Conservation (phyloP, 2,888 invertebrate species). For the Imbricaverruca yamaguchii region DNA sequence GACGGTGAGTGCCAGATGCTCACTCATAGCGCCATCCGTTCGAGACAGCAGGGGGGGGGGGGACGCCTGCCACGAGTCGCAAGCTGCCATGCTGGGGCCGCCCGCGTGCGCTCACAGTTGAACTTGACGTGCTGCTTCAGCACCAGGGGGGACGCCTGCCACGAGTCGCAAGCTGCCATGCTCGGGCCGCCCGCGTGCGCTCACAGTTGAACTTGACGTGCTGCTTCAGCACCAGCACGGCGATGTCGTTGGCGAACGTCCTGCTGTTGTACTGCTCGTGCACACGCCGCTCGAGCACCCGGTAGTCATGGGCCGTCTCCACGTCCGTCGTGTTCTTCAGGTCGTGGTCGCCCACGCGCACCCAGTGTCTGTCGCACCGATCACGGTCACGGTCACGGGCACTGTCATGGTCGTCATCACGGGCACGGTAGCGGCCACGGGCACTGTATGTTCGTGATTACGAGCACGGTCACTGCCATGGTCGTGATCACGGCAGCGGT, state of each 20-base stretch:
- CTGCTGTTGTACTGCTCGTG: constrained; percentile 12
- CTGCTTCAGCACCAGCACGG: constrained; percentile 27
- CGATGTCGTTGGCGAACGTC: constrained; percentile 31
- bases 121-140: constrained; percentile 26
- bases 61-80: no score
- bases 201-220: constrained; percentile 27
- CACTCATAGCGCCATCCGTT: no score
- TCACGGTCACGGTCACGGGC: no score
- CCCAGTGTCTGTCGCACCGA: neutral
- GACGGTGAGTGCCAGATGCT: no score
- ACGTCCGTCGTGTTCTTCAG: constrained; percentile 49
- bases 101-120: constrained; percentile 22
- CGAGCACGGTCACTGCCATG: no score
- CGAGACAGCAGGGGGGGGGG: no score
- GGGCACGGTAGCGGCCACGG: no score
- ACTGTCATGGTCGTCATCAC: no score
- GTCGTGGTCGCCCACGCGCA: constrained; percentile 49
- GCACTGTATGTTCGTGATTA: no score
- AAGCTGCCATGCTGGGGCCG: no score
- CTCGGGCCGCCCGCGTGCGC: neutral
- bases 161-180: no score
- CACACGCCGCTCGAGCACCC: constrained; percentile 53
- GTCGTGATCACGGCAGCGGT: no score
- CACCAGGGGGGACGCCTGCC: neutral
- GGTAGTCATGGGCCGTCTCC: constrained; percentile 63